phyloP scores from a whole-genome alignment of 2,797 vertebrate species.

The Bufotes viridis region DNA sequence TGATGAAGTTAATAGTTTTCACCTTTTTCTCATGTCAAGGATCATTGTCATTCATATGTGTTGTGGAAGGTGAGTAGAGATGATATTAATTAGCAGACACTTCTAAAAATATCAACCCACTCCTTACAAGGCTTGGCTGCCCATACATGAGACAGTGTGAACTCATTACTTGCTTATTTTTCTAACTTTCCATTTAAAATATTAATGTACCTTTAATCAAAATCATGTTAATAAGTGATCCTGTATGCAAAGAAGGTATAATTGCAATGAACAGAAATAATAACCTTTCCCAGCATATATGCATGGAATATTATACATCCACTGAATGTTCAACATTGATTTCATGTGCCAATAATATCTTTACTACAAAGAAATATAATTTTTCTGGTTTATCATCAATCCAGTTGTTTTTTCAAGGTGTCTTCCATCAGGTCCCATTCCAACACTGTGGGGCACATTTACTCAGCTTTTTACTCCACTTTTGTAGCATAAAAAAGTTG shows the following conservation, averaged over 20 bases:
- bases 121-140: constrained; percentile 1
- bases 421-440: no score
- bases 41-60: constrained; percentile 57
- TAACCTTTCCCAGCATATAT: not conserved
- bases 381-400: not conserved
- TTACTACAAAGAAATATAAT: not conserved
- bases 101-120: constrained; percentile 65
- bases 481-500: no score
- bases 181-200: constrained; percentile 14
- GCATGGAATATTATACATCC: not conserved
- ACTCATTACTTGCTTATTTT: constrained; percentile 47
- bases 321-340: not conserved
- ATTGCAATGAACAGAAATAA: not conserved
- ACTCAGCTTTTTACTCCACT: no score
- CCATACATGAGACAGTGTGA: not conserved
- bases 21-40: constrained; percentile 62
- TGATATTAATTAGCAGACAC: constrained; percentile 68
- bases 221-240: constrained; percentile 48
- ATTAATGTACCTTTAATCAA: constrained; percentile 50
- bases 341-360: not conserved
- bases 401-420: not conserved
- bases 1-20: constrained; percentile 65
- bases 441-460: no score
- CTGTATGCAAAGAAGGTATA: not conserved
- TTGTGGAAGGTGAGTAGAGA: constrained; percentile 65